Base-by-base conservation (phyloP, 2,888 invertebrate species). In the Papilio gigon region DNA sequence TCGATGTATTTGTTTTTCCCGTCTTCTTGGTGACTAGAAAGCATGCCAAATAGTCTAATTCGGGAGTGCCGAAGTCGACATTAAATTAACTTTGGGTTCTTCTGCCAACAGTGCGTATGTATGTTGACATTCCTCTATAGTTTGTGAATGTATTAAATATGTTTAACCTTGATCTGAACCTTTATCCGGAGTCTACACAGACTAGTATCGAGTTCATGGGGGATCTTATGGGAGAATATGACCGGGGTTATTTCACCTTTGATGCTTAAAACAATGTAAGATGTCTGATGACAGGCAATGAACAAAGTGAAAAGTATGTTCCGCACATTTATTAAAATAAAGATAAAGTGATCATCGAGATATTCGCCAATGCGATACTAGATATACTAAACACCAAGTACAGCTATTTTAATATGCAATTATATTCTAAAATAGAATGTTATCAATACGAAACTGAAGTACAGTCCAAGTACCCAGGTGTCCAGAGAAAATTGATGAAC, bases 1-100 rank as follows among this genome's bases (percentile, higher is more conserved):
- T 71, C 61, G 71, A 74, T 71, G 72, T 72, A 75, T 75, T 59
- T 67, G 70, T 73, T 67, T 73, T 73, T 76, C 30, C 59, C 47
- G 73, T 72, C 70, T 74, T 72, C 73, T 76, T 73, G 59, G 71
- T 73, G 70, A 73, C 63, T 63, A 44, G 59, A 50, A 64, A 68
- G 40, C 61, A 75, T 78, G 77, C 77, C 78, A 78, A 76, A 77
- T 76, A 75, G 66, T 73, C 73, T 78, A 77, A 76, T 75, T 77
- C 72, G 68, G 74, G 62, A 65, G 47, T 56, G 64, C 17, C 63
- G 61, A 44, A 61, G 47, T 44, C 68, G 62, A 62, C 56, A 65
- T 65, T 67, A 67, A 68, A 75, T 76, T 75, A 74, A 75, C 74
- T 76, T 75, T 75, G 73, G 72, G 70, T 68, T 72, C 72, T 72